Evolutionary conservation across 1,140 invertebrate genomes (phyloP).

Genomic region (Ptiloglossa arizonensis): DNA sequence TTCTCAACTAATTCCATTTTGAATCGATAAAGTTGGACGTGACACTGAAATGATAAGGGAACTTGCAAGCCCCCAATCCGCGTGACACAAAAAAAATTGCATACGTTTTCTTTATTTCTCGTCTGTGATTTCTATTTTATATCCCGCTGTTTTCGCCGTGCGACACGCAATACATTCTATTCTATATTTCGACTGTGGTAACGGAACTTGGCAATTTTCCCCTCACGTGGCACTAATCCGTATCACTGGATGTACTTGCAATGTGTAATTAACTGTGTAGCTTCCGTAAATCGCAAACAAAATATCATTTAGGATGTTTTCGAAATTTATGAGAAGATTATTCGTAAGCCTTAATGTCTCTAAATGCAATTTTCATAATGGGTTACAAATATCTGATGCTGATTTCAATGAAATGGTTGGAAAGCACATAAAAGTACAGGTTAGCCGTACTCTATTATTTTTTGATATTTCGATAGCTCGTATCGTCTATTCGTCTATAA

Average conservation of each 20-base stretch:
- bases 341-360: slow-evolving; percentile 31
- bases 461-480: background rate
- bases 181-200: too few species aligned
- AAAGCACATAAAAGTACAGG: slow-evolving; percentile 74
- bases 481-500: background rate
- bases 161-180: too few species aligned
- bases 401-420: slow-evolving; percentile 65
- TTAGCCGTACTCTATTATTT: slow-evolving; percentile 64
- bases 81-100: too few species aligned
- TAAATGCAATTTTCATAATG: slow-evolving; percentile 60
- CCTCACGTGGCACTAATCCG: too few species aligned
- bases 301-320: slow-evolving; percentile 46
- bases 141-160: too few species aligned
- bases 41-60: too few species aligned
- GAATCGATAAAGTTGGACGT: too few species aligned
- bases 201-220: too few species aligned
- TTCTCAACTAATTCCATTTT: too few species aligned
- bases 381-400: slow-evolving; percentile 69
- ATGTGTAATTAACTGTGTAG: slow-evolving; percentile 4
- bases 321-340: slow-evolving; percentile 46
- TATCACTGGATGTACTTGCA: background rate
- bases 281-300: background rate
- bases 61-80: too few species aligned
- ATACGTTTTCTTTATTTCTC: too few species aligned
- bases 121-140: too few species aligned